Evolutionary conservation across 2,113 vertebrate genomes (phyloP).

Genomic region (Dinomys branickii): DNA sequence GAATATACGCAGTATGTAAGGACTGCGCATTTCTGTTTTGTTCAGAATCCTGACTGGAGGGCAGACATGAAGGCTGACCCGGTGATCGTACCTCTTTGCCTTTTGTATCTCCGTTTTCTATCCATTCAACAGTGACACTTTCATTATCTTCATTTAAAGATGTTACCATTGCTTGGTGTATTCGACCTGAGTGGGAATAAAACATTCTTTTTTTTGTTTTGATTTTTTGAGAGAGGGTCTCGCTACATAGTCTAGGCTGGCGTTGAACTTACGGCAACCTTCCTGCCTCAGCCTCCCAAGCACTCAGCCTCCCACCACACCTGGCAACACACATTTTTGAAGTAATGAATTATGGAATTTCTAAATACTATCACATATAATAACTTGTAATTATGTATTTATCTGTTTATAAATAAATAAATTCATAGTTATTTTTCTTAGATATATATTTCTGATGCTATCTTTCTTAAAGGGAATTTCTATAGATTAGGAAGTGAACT

Average conservation of each 20-base stretch:
- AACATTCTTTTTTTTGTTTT: not conserved
- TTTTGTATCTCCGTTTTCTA: conserved; percentile 98
- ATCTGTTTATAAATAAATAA: not conserved
- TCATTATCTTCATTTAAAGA: conserved; percentile 96
- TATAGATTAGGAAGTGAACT: not conserved
- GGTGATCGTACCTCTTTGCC: conserved; percentile 93
- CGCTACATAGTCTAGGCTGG: not conserved
- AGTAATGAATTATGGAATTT: conserved; percentile 32
- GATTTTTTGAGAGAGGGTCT: not conserved
- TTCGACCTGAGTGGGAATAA: conserved; percentile 89
- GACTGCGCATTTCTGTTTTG: conserved; percentile 16
- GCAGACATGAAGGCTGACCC: conserved; percentile 47
- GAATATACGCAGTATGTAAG: not conserved
- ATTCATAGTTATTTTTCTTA: not conserved
- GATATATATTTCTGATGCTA: not conserved
- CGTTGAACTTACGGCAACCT: not conserved
- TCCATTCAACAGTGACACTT: conserved; percentile 97
- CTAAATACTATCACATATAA: not conserved
- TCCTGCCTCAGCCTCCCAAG: too few relatives aligned
- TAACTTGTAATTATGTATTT: not conserved
- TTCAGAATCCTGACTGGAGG: not conserved
- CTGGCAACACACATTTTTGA: not conserved
- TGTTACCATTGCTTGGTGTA: conserved; percentile 98
- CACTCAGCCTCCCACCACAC: too few relatives aligned
- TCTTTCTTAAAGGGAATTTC: not conserved